Percentiles rank a stretch among this genome's conserved stretches.
Evolutionary conservation across 2,797 vertebrate species (phyloP).

Genomic region (Bradypus variegatus): DNA sequence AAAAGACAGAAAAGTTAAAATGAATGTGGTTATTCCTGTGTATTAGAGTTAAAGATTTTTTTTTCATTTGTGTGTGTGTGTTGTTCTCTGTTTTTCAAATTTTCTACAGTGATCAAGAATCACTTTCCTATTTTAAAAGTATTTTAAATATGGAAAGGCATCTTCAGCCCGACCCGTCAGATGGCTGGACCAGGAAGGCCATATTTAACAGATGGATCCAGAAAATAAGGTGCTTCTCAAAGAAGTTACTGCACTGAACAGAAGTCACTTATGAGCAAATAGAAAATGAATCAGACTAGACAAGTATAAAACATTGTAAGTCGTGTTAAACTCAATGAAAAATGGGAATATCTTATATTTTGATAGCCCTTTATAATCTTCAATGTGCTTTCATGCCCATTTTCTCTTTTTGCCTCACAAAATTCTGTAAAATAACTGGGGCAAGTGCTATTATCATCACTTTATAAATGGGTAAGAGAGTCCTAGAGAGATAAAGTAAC

Average conservation of each 20-base stretch:
- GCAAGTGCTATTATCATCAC: neutral
- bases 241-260: conserved; percentile 3
- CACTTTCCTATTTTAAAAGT: conserved; percentile 14
- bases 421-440: conserved; percentile 8
- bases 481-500: neutral
- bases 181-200: neutral
- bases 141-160: neutral
- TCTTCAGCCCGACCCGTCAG: neutral
- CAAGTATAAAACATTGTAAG: neutral
- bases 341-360: neutral
- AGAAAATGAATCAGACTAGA: neutral
- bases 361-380: neutral
- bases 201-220: neutral
- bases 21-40: neutral
- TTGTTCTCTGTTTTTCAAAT: neutral
- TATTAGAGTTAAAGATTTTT: neutral
- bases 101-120: neutral
- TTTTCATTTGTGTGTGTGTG: neutral
- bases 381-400: neutral
- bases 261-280: neutral
- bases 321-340: neutral
- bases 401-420: conserved; percentile 15
- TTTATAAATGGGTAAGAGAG: conserved; percentile 4
- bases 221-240: neutral
- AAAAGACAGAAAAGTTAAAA: neutral